phyloP scores from a whole-genome alignment of 2,113 vertebrate species.

The Phyllopteryx taeniolatus region DNA sequence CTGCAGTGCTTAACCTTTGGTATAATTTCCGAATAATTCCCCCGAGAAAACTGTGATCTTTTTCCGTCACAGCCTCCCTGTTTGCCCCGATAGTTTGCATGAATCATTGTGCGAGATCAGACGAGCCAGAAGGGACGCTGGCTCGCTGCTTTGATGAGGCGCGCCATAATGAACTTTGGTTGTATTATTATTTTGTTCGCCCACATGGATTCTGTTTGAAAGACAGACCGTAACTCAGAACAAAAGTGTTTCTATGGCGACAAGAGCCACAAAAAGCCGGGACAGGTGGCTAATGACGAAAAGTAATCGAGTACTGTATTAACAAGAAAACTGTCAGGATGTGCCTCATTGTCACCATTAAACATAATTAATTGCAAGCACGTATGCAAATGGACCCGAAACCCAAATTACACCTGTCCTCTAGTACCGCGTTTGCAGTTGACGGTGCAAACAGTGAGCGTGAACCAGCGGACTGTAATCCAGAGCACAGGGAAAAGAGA shows the following conservation, averaged over 20 bases:
- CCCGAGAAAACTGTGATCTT: background rate
- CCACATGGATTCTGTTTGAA: constrained; percentile 25
- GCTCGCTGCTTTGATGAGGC: constrained; percentile 15
- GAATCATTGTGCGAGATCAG: constrained; percentile 2
- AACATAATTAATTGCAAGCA: constrained; percentile 27
- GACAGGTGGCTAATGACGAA: constrained; percentile 58
- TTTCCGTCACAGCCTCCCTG: background rate
- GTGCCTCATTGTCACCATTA: constrained; percentile 19
- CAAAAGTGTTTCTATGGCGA: constrained; percentile 61
- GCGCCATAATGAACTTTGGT: constrained; percentile 25
- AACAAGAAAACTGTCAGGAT: constrained; percentile 16
- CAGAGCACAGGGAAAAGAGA: constrained; percentile 9
- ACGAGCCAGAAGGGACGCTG: background rate
- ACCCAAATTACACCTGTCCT: background rate
- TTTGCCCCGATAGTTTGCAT: background rate
- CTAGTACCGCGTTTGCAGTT: background rate
- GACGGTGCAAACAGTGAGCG: background rate
- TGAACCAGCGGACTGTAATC: background rate
- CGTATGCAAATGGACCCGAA: constrained; percentile 5
- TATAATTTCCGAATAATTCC: background rate
- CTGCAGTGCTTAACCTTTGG: background rate
- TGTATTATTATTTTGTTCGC: constrained; percentile 23
- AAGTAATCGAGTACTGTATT: constrained; percentile 51
- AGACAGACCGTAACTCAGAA: constrained; percentile 43
- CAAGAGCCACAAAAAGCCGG: constrained; percentile 25